phyloP scores from a whole-genome alignment of 2,797 vertebrate species.

The Danio kyathit region DNA sequence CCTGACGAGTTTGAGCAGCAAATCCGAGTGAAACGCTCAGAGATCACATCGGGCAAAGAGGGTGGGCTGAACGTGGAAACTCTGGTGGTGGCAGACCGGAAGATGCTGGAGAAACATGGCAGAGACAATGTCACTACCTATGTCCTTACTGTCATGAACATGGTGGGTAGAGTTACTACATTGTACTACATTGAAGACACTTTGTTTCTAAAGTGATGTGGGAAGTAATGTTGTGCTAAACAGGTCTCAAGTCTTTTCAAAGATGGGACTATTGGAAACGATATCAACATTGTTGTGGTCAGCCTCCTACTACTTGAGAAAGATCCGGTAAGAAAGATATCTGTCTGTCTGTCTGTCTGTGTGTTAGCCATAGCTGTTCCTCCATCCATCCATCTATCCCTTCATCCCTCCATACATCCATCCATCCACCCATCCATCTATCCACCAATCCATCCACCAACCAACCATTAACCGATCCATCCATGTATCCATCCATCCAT shows the following conservation, averaged over 20 bases:
- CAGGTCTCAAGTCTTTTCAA: slow-evolving; percentile 98
- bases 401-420: not conserved
- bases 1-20: slow-evolving; percentile 84
- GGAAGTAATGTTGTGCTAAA: not conserved
- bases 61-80: slow-evolving; percentile 93
- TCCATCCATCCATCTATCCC: no score
- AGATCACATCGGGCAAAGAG: slow-evolving; percentile 84
- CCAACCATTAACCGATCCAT: no score
- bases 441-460: no score
- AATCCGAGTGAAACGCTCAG: slow-evolving; percentile 86
- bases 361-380: no score
- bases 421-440: not conserved
- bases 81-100: slow-evolving; percentile 95
- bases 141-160: slow-evolving; percentile 98
- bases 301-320: slow-evolving; percentile 94
- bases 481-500: no score
- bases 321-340: slow-evolving; percentile 87
- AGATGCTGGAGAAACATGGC: slow-evolving; percentile 96
- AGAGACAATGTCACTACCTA: slow-evolving; percentile 95
- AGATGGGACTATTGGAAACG: slow-evolving; percentile 95
- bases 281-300: slow-evolving; percentile 95
- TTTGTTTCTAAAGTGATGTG: not conserved
- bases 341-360: not conserved
- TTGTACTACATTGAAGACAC: no score
- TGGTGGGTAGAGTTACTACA: slow-evolving; percentile 80